Percentiles rank a stretch among this genome's conserved stretches.
These are phyloP conservation scores for Drosophila nigritarsus DNA, from an alignment of 2,888 invertebrate species.

Conservation along the genomic window DNA sequence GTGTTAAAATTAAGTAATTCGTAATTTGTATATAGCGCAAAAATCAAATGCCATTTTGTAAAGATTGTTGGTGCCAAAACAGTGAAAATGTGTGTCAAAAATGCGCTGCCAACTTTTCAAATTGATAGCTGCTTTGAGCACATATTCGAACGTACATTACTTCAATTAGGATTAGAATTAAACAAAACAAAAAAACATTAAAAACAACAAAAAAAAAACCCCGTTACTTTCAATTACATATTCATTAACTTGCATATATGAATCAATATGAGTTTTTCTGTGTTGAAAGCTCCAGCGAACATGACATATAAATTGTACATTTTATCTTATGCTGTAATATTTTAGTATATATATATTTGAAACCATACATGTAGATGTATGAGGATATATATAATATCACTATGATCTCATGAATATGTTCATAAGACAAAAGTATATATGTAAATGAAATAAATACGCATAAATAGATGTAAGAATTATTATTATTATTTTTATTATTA, in stretches of 20 bases:
- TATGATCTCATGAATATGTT: slow-evolving; percentile 85
- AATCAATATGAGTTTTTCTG: slow-evolving; percentile 31
- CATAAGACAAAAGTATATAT: slow-evolving; percentile 78
- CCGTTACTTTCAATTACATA: slow-evolving; percentile 38
- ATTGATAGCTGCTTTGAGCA: slow-evolving; percentile 44
- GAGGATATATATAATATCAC: slow-evolving; percentile 60
- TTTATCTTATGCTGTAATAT: slow-evolving; percentile 74
- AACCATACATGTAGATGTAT: neutral
- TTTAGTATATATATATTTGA: slow-evolving; percentile 43
- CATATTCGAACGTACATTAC: slow-evolving; percentile 36
- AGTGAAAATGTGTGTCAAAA: slow-evolving; percentile 54
- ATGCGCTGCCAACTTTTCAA: slow-evolving; percentile 50
- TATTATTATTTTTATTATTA: slow-evolving; percentile 47
- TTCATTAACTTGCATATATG: slow-evolving; percentile 32
- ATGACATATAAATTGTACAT: slow-evolving; percentile 65
- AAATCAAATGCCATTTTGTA: slow-evolving; percentile 72
- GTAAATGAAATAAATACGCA: slow-evolving; percentile 69
- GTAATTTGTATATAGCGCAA: slow-evolving; percentile 66
- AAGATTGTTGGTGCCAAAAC: slow-evolving; percentile 72
- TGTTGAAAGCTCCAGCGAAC: slow-evolving; percentile 31
- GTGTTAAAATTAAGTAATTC: slow-evolving; percentile 56
- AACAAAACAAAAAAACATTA: neutral
- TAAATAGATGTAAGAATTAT: slow-evolving; percentile 63
- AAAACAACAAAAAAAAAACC: slow-evolving; percentile 3
- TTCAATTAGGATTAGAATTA: slow-evolving; percentile 32